These are phyloP conservation scores for Drosophila neocordata DNA, from an alignment of 1,140 invertebrate genomes.

Conservation along the genomic window DNA sequence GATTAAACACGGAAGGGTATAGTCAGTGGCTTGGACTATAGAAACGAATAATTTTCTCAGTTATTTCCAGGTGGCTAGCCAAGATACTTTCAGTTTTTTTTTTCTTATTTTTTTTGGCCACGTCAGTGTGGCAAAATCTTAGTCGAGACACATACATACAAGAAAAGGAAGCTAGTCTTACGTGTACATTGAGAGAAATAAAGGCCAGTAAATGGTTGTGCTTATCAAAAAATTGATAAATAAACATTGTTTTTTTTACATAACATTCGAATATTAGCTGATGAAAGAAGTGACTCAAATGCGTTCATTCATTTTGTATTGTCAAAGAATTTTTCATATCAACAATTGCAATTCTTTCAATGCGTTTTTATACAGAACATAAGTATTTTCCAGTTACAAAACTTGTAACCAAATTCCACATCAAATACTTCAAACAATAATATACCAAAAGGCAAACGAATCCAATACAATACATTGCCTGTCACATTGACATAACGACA, in stretches of 20 bases:
- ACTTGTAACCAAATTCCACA: slow-evolving; percentile 12
- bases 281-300: neutral
- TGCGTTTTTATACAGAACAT: neutral
- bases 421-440: slow-evolving; percentile 8
- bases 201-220: slow-evolving; percentile 11
- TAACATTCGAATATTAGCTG: slow-evolving; percentile 6
- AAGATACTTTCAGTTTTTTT: slow-evolving; percentile 7
- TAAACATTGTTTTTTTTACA: slow-evolving; percentile 10
- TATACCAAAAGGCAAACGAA: neutral
- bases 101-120: no score
- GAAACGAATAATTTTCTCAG: slow-evolving; percentile 1
- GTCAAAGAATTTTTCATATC: slow-evolving; percentile 1
- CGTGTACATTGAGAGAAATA: neutral
- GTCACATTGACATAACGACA: slow-evolving; percentile 3
- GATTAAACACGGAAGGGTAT: slow-evolving; percentile 26
- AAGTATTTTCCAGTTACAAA: neutral
- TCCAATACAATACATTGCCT: neutral
- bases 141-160: no score
- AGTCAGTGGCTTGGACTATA: neutral
- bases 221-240: slow-evolving; percentile 51
- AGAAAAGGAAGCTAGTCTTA: slow-evolving; percentile 43
- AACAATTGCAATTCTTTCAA: neutral
- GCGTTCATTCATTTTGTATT: neutral
- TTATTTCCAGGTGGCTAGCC: slow-evolving; percentile 9
- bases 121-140: slow-evolving; percentile 17